These are phyloP conservation scores for Phodopus roborovskii DNA, from an alignment of 2,113 vertebrate species.

Conservation along the genomic window DNA sequence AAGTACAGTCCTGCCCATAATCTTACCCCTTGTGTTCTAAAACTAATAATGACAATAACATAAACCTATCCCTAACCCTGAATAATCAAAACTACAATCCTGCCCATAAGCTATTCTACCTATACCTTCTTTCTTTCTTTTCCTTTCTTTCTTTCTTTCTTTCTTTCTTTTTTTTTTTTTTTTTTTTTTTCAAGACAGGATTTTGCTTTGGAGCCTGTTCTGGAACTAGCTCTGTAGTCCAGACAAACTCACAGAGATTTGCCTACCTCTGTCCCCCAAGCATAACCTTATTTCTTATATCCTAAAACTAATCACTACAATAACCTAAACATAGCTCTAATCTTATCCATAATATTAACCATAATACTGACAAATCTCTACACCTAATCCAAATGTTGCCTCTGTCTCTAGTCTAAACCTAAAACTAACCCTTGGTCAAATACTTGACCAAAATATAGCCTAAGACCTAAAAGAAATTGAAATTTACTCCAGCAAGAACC, in stretches of 20 bases:
- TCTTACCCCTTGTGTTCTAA: not conserved
- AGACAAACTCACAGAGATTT: too few species aligned
- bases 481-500: not conserved
- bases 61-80: not conserved
- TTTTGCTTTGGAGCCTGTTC: too few species aligned
- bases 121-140: too few species aligned
- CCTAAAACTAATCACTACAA: not conserved
- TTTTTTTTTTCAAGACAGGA: too few species aligned
- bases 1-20: not conserved
- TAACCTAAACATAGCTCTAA: too few species aligned
- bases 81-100: not conserved
- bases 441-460: not conserved
- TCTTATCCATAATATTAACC: too few species aligned
- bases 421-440: not conserved
- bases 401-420: not conserved
- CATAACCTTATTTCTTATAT: not conserved
- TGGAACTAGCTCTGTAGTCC: too few species aligned
- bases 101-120: too few species aligned
- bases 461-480: not conserved
- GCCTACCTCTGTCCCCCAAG: too few species aligned
- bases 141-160: too few species aligned
- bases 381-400: not conserved
- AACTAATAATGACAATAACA: not conserved
- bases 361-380: not conserved
- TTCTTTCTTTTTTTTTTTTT: too few species aligned